A percentile compares a stretch with the other conserved stretches of the same genome.
Evolutionary conservation across 2,797 vertebrate species (phyloP).

Genomic region (Sebastes trivittatus): DNA sequence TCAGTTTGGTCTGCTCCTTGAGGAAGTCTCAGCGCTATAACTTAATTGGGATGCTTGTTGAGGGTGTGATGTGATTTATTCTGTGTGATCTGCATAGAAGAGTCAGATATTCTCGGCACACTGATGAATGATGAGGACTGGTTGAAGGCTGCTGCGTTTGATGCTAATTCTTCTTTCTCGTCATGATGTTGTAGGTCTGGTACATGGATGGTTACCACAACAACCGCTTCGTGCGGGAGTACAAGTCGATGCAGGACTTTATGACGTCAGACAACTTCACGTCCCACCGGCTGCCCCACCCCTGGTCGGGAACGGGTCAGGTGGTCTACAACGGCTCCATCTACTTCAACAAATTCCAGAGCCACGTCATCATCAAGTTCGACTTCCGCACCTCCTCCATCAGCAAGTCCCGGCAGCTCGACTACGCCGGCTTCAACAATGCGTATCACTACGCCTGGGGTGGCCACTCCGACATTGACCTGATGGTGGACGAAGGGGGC

Average conservation of each 20-base stretch:
- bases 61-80: slow-evolving; percentile 59
- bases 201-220: slow-evolving; percentile 99
- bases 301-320: slow-evolving; percentile 97
- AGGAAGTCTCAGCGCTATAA: slow-evolving; percentile 28
- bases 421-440: slow-evolving; percentile 95
- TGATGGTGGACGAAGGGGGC: slow-evolving; percentile 96
- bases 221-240: slow-evolving; percentile 97
- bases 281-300: slow-evolving; percentile 96
- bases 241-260: slow-evolving; percentile 94
- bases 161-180: background rate
- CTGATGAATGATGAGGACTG: background rate
- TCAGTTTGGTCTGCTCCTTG: slow-evolving; percentile 23
- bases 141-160: background rate
- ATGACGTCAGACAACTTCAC: slow-evolving; percentile 97
- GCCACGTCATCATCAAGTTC: slow-evolving; percentile 96
- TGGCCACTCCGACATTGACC: slow-evolving; percentile 97
- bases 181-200: slow-evolving; percentile 86
- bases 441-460: slow-evolving; percentile 99
- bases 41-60: slow-evolving; percentile 70
- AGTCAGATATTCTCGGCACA: slow-evolving; percentile 2
- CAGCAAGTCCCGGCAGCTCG: slow-evolving; percentile 93
- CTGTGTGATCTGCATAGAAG: slow-evolving; percentile 37
- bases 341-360: slow-evolving; percentile 99
- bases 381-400: slow-evolving; percentile 94
- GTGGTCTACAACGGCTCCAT: slow-evolving; percentile 98